Evolutionary conservation across 2,888 invertebrate genomes (phyloP).

Genomic region (Piscicola geometra): DNA sequence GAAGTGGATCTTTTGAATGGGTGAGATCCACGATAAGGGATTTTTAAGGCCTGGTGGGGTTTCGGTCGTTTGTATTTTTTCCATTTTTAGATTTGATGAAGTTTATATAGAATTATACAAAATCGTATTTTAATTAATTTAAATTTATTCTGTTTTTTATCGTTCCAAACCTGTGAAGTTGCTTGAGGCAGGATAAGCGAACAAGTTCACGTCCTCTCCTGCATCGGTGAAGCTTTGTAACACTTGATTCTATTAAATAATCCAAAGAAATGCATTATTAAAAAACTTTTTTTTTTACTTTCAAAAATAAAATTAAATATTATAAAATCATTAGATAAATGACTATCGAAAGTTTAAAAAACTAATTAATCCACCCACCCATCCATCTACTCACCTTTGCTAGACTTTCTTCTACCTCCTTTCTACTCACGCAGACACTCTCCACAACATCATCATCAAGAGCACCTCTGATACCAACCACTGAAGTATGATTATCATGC

Average conservation of each 20-base stretch:
- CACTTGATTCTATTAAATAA: too few relatives aligned
- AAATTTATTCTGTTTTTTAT: background rate
- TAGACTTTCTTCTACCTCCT: slow-evolving; percentile 36
- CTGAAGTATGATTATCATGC: slow-evolving; percentile 90
- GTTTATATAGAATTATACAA: background rate
- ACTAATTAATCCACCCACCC: background rate
- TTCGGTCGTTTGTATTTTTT: background rate
- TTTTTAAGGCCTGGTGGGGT: slow-evolving; percentile 67
- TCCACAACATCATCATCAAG: slow-evolving; percentile 54
- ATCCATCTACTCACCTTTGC: background rate
- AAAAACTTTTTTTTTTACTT: too few relatives aligned
- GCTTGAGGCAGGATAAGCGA: slow-evolving; percentile 85
- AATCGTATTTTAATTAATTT: background rate
- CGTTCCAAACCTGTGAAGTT: slow-evolving; percentile 71
- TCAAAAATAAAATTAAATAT: too few relatives aligned
- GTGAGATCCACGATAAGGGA: slow-evolving; percentile 69
- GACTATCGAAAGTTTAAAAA: background rate
- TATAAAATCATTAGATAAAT: background rate
- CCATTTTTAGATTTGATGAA: background rate
- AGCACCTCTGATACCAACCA: slow-evolving; percentile 80
- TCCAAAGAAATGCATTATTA: too few relatives aligned
- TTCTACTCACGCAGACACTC: slow-evolving; percentile 46
- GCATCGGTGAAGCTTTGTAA: too few relatives aligned
- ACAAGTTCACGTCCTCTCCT: too few relatives aligned
- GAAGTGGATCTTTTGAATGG: slow-evolving; percentile 40